Percentiles rank a stretch among this genome's conserved stretches.
Evolutionary conservation across 2,113 vertebrate species (phyloP).

Genomic region (Podarcis cretensis): DNA sequence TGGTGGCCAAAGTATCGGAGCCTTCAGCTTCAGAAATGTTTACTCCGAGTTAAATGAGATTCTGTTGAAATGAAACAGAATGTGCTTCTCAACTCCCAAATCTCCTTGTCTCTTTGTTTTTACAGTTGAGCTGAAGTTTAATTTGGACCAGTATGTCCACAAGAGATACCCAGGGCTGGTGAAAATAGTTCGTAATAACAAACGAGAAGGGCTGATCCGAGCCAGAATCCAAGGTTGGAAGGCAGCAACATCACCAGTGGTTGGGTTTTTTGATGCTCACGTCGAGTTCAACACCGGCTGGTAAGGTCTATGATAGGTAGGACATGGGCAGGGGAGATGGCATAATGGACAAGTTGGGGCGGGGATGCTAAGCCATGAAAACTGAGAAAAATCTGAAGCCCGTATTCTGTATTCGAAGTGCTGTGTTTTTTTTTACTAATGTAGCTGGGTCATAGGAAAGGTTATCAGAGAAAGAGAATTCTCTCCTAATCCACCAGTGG

Average conservation of each 20-base stretch:
- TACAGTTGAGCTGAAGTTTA: constrained; percentile 94
- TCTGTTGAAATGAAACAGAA: rapidly evolving
- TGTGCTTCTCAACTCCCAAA: no score
- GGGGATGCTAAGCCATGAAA: no score
- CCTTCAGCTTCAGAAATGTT: background rate
- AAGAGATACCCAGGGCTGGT: constrained; percentile 94
- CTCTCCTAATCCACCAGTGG: no score
- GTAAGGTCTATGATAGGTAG: constrained; percentile 75
- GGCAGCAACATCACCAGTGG: constrained; percentile 87
- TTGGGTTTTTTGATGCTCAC: constrained; percentile 97
- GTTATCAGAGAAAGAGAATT: background rate
- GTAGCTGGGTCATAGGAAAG: no score
- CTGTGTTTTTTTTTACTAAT: no score
- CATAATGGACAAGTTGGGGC: no score
- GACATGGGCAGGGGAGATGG: background rate
- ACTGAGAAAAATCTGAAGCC: background rate
- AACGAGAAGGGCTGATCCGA: constrained; percentile 94
- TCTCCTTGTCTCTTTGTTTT: background rate
- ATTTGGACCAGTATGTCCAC: constrained; percentile 94
- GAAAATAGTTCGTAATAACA: constrained; percentile 93
- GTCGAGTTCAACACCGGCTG: constrained; percentile 97
- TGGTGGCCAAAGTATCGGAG: no score
- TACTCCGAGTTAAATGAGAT: background rate
- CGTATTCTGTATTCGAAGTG: no score
- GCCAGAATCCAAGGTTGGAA: constrained; percentile 97